Evolutionary conservation across 2,888 invertebrate genomes (phyloP), one percentile per base, ranked within the genome.

Genomic region (Pecten maximus): DNA sequence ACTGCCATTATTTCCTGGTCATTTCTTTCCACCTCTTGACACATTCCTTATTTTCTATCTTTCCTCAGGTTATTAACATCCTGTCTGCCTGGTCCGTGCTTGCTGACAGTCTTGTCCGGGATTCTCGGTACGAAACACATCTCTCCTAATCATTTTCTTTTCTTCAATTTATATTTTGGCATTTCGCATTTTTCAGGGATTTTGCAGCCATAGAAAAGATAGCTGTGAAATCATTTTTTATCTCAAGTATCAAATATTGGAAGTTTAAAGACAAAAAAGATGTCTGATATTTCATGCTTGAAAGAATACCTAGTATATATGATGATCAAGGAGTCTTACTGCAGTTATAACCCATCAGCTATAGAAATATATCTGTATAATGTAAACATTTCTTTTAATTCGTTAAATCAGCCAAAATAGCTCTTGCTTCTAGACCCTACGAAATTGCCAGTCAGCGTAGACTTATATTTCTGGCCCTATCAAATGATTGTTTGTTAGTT

Each of bases 31-130:
- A 35, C 28, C 35, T 74, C 23, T 74, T 74, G 74, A 74, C 74
- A 74, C 74, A 74, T 35, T 35, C 74, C 16, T 74, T 35, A 74
- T 74, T 74, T 74, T 74, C 28, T 74, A 74, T 74, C 74, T 74
- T 4, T 15, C 35, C 74, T 35, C 74, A 96, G 96, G 95, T 96
- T 28, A 98, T 98, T 19, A 98, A 98, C 94, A 97, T 98, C 48
- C 97, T 97, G 60, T 98, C 98, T 48, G 98, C 98, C 0, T 98
- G 98, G 98, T 97, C 97, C 88, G 98, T 98, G 0, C 96, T 98
- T 60, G 97, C 98, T 87, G 98, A 97, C 0, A 98, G 97, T 94
- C 97, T 98, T 94, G 97, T 97, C 0, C 97, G 97, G 89, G 98
- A 98, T 92, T 97, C 96, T 39, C 97, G 98, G 91, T 97, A 97